Conservation (phyloP, 2,888 invertebrate species). For the Omphaloscelis lunosa region DNA sequence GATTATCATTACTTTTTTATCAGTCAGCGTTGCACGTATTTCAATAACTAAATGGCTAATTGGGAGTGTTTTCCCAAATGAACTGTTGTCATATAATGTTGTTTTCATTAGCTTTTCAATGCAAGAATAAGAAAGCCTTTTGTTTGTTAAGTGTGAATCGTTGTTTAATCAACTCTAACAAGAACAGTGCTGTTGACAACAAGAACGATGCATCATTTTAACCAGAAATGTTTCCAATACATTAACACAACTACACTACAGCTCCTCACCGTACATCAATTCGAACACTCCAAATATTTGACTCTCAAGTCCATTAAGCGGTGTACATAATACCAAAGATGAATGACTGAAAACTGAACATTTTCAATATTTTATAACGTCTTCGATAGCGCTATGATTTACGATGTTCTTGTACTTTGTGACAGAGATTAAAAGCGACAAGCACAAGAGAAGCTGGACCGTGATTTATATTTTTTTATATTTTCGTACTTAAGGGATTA, state of each 20-base stretch:
- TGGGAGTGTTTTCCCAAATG: not conserved
- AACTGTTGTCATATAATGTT: not conserved
- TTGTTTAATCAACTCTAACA: not conserved
- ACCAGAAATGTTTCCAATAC: slow-evolving; percentile 27
- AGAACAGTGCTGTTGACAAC: slow-evolving; percentile 13
- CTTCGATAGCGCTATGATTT: slow-evolving; percentile 70
- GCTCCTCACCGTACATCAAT: slow-evolving; percentile 48
- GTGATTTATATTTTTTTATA: slow-evolving; percentile 65
- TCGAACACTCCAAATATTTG: slow-evolving; percentile 57
- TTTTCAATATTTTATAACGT: slow-evolving; percentile 69
- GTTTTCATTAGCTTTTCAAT: not conserved
- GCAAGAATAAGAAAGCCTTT: not conserved
- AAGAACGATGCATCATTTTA: slow-evolving; percentile 21
- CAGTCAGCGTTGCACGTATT: too few relatives aligned
- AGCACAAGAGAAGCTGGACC: slow-evolving; percentile 55
- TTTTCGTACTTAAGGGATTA: slow-evolving; percentile 57
- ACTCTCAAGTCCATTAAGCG: slow-evolving; percentile 46
- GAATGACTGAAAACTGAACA: slow-evolving; percentile 65
- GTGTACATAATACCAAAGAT: slow-evolving; percentile 64
- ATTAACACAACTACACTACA: slow-evolving; percentile 12
- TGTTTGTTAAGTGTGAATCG: not conserved
- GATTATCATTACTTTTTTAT: too few relatives aligned
- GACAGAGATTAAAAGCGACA: slow-evolving; percentile 70
- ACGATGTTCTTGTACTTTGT: slow-evolving; percentile 64
- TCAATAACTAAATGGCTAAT: not conserved